These are phyloP conservation scores for Asteroscopus sphinx DNA, from an alignment of 2,888 invertebrate species.

Conservation along the genomic window DNA sequence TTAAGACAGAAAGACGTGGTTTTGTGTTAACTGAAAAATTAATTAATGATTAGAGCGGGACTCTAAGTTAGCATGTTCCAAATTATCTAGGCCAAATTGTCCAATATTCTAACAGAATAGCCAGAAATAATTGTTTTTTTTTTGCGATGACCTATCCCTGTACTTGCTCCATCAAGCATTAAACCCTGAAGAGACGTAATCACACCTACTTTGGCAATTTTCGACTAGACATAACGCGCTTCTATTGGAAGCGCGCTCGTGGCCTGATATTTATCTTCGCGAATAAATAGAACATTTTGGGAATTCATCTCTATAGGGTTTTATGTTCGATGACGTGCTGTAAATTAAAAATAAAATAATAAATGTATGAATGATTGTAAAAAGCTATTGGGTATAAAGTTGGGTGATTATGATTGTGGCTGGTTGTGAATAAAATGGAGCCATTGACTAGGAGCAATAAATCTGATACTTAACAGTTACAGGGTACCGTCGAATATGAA, in stretches of 20 bases:
- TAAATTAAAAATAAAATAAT: background rate
- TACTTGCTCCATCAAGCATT: too few relatives aligned
- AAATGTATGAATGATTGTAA: slow-evolving; percentile 21
- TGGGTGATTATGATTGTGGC: slow-evolving; percentile 25
- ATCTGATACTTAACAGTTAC: slow-evolving; percentile 52
- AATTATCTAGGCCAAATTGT: slow-evolving; percentile 3
- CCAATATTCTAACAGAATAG: slow-evolving; percentile 1
- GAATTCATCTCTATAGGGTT: too few relatives aligned
- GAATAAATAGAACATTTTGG: too few relatives aligned
- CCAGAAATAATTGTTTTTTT: slow-evolving; percentile 5
- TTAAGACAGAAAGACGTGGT: slow-evolving; percentile 13
- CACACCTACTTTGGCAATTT: too few relatives aligned
- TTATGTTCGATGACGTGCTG: too few relatives aligned
- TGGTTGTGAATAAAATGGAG: slow-evolving; percentile 47
- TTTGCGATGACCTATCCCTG: slow-evolving; percentile 23
- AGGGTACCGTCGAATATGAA: slow-evolving; percentile 49
- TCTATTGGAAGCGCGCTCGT: too few relatives aligned
- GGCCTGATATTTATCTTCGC: too few relatives aligned
- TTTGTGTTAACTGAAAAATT: slow-evolving; percentile 15
- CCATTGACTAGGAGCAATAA: slow-evolving; percentile 15
- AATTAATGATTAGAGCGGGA: slow-evolving; percentile 21
- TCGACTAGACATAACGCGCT: too few relatives aligned
- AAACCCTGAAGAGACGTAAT: too few relatives aligned
- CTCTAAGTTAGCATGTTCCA: slow-evolving; percentile 18
- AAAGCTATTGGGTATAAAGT: slow-evolving; percentile 14